These are phyloP conservation scores for Ophiothrix spiculata DNA, from an alignment of 35 echinoderm and acorn worm genomes.

Conservation along the genomic window DNA sequence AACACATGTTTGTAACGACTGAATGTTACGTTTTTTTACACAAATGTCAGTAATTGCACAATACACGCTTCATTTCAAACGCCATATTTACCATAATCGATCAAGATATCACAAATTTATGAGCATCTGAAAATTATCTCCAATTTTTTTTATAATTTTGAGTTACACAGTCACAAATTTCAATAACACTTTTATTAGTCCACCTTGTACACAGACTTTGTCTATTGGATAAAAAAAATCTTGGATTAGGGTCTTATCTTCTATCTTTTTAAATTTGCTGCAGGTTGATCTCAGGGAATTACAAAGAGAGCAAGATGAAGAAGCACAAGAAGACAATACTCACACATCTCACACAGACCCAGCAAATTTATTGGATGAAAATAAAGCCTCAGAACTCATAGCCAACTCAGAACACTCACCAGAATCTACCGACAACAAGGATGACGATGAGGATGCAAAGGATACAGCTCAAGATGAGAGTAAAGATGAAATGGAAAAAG, in stretches of 20 bases:
- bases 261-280: not conserved
- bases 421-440: not conserved
- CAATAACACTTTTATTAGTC: not conserved
- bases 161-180: no score
- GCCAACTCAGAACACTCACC: not conserved
- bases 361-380: conserved; percentile 7
- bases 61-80: no score
- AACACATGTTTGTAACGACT: no score
- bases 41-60: no score
- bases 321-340: conserved; percentile 20
- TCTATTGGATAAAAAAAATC: not conserved
- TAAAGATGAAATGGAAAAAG: not conserved
- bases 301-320: not conserved
- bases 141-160: no score
- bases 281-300: conserved; percentile 50
- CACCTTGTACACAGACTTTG: not conserved
- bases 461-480: not conserved
- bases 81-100: no score
- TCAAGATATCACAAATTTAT: no score
- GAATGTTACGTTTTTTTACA: no score
- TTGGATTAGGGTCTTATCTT: not conserved
- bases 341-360: conserved; percentile 9
- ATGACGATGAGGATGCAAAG: conserved; percentile 12
- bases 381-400: not conserved
- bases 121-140: no score